Percentiles rank a stretch among this genome's conserved stretches.
Evolutionary conservation across 2,113 vertebrate species (phyloP).

Genomic region (Heptranchias perlo): DNA sequence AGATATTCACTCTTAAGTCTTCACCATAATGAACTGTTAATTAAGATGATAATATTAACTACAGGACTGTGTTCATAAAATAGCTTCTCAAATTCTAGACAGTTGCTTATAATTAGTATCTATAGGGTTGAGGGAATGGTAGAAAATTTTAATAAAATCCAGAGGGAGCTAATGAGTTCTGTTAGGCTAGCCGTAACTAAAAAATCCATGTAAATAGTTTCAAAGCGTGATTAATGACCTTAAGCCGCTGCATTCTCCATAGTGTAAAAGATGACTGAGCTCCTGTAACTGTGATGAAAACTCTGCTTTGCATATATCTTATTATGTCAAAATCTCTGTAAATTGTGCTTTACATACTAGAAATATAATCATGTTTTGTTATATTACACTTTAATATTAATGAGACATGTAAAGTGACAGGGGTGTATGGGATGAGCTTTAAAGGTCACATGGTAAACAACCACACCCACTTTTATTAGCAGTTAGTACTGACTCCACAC

Average conservation of each 20-base stretch:
- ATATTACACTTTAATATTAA: too few relatives aligned
- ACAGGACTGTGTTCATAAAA: constrained; percentile 14
- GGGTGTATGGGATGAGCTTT: too few relatives aligned
- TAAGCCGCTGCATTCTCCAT: not conserved
- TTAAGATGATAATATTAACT: constrained; percentile 36
- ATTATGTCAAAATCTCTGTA: not conserved
- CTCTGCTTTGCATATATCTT: not conserved
- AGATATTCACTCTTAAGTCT: not conserved
- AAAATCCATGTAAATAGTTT: not conserved
- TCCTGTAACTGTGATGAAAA: not conserved
- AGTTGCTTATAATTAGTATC: not conserved
- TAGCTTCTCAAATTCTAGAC: not conserved
- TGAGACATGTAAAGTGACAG: too few relatives aligned
- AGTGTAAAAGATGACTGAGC: not conserved
- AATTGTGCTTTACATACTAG: too few relatives aligned
- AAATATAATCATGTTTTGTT: too few relatives aligned
- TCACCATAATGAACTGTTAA: constrained; percentile 40
- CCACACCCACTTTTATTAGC: too few relatives aligned
- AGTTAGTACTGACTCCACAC: too few relatives aligned
- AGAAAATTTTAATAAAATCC: not conserved
- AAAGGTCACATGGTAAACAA: too few relatives aligned
- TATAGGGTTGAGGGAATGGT: not conserved
- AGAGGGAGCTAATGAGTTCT: not conserved
- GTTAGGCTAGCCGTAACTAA: not conserved
- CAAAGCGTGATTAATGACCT: constrained; percentile 3